Evolutionary conservation across 2,797 vertebrate genomes (phyloP).

Genomic region (Acipenser ruthenus): DNA sequence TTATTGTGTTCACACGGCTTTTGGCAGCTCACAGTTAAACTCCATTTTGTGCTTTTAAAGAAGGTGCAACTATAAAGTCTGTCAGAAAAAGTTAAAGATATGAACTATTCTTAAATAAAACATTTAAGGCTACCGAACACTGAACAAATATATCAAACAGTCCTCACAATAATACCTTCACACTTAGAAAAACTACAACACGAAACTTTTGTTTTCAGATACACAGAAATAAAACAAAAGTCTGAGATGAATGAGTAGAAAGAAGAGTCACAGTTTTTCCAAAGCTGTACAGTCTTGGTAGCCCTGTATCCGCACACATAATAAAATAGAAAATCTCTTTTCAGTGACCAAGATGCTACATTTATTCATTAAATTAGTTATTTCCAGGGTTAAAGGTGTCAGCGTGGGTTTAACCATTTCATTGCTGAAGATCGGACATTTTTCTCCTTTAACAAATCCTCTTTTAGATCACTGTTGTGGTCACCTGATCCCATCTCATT

Average conservation of each 20-base stretch:
- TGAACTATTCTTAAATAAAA: slow-evolving; percentile 9
- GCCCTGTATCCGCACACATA: slow-evolving; percentile 39
- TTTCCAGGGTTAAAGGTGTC: slow-evolving; percentile 44
- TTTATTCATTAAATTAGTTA: slow-evolving; percentile 41
- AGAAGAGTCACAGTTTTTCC: slow-evolving; percentile 15
- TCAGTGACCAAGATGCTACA: slow-evolving; percentile 67
- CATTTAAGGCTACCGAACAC: background rate
- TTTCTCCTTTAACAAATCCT: slow-evolving; percentile 56
- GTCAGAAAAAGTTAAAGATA: background rate
- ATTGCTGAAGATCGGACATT: slow-evolving; percentile 45
- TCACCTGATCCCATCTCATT: slow-evolving; percentile 81
- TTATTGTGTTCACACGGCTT: background rate
- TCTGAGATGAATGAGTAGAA: background rate
- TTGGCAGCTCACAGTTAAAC: background rate
- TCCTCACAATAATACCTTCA: background rate
- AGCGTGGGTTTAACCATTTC: slow-evolving; percentile 83
- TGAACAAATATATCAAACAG: background rate
- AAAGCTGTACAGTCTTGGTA: slow-evolving; percentile 35
- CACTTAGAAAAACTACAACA: background rate
- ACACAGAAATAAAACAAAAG: slow-evolving; percentile 24
- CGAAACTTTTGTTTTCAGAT: slow-evolving; percentile 11
- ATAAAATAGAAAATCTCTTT: slow-evolving; percentile 62
- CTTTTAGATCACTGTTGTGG: slow-evolving; percentile 53
- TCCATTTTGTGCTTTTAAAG: background rate
- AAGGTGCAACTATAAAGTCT: background rate